These are phyloP conservation scores for Drosophila saltans DNA, from an alignment of 1,140 invertebrate genomes.

Conservation along the genomic window DNA sequence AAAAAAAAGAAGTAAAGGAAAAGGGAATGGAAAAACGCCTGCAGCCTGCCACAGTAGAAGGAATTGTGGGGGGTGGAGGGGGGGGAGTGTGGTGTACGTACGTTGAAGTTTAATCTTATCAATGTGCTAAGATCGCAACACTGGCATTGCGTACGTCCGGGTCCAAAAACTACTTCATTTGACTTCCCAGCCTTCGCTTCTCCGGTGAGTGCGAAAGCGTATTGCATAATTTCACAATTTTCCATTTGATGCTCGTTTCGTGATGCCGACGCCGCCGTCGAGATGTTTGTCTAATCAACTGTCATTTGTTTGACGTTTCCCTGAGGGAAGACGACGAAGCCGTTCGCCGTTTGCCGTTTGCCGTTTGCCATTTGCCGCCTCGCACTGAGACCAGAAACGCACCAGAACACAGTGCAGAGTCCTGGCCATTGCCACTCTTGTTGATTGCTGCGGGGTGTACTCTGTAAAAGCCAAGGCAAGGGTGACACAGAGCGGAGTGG, in stretches of 20 bases:
- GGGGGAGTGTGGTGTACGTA: constrained; percentile 50
- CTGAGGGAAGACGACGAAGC: constrained; percentile 68
- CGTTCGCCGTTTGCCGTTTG: constrained; percentile 16
- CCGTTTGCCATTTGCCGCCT: constrained; percentile 58
- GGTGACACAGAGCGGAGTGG: constrained; percentile 4
- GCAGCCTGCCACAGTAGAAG: constrained; percentile 24
- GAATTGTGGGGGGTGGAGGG: constrained; percentile 22
- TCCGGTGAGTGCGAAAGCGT: constrained; percentile 67
- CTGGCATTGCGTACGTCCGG: constrained; percentile 34
- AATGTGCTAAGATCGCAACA: constrained; percentile 59
- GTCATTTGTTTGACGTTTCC: constrained; percentile 83
- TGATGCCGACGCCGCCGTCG: constrained; percentile 58
- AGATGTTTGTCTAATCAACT: constrained; percentile 83
- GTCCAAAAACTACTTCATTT: constrained; percentile 78
- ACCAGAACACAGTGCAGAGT: constrained; percentile 61
- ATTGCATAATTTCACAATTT: constrained; percentile 83
- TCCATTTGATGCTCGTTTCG: constrained; percentile 83
- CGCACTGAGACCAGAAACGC: constrained; percentile 50
- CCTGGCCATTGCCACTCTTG: constrained; percentile 65
- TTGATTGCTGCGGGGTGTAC: constrained; percentile 68
- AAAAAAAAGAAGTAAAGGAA: neutral
- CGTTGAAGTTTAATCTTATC: constrained; percentile 78
- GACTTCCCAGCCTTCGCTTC: constrained; percentile 37
- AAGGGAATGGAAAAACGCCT: constrained; percentile 26
- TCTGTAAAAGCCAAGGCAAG: neutral